Percentiles rank a stretch among this genome's conserved stretches.
Evolutionary conservation across 1,140 invertebrate genomes (phyloP).

Genomic region (Oncopeltus fasciatus): DNA sequence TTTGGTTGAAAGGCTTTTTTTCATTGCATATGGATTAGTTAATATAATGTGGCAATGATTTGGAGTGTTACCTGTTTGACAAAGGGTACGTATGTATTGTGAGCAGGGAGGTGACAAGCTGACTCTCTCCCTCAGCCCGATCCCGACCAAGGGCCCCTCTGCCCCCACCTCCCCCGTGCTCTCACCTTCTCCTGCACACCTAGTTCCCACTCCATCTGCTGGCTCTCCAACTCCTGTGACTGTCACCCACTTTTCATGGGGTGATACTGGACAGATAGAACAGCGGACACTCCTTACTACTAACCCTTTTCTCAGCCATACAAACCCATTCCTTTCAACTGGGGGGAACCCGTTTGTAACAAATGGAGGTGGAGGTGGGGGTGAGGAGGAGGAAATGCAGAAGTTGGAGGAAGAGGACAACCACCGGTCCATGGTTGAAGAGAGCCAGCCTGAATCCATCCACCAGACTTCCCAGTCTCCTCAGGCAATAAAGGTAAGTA

Average conservation of each 20-base stretch:
- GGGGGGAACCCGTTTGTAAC: constrained; percentile 9
- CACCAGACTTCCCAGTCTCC: background rate
- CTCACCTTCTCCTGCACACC: constrained; percentile 22
- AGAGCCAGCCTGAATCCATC: no score
- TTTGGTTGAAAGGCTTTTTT: no score
- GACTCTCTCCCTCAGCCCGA: constrained; percentile 38
- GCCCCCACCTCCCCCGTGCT: constrained; percentile 20
- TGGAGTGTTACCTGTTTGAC: no score
- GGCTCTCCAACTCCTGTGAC: constrained; percentile 34
- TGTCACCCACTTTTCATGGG: constrained; percentile 39
- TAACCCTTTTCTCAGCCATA: constrained; percentile 25
- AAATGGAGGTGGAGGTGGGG: background rate
- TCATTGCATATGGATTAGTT: no score
- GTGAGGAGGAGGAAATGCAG: background rate
- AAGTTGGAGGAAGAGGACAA: background rate
- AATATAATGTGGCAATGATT: no score
- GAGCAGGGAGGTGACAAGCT: constrained; percentile 56
- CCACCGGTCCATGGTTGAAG: no score
- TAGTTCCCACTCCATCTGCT: constrained; percentile 1
- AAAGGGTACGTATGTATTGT: background rate
- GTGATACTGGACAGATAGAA: constrained; percentile 35
- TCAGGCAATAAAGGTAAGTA: constrained; percentile 21
- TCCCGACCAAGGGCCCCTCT: constrained; percentile 12
- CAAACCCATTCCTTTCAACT: constrained; percentile 42
- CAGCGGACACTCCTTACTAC: constrained; percentile 28